Conservation (phyloP, 2,113 vertebrate genomes). For the Psilopsiagon aurifrons region DNA sequence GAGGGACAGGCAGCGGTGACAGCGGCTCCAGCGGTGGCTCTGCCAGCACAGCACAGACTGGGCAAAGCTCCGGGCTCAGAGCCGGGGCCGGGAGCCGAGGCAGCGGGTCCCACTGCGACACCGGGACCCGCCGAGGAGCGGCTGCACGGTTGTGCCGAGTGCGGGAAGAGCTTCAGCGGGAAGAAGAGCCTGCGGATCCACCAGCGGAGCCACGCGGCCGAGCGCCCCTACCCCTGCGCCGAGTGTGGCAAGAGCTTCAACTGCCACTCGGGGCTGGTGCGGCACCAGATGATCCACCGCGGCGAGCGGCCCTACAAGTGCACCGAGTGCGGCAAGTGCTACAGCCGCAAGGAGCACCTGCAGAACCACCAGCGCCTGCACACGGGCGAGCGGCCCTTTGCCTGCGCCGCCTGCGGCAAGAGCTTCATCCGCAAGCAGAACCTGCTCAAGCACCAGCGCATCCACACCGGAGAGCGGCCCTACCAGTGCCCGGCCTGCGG, state of each 20-base stretch:
- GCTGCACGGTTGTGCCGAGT: slow-evolving; percentile 61
- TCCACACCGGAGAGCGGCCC: slow-evolving; percentile 76
- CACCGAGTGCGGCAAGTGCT: slow-evolving; percentile 80
- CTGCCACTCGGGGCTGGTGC: slow-evolving; percentile 78
- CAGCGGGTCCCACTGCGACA: not conserved
- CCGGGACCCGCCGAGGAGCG: not conserved
- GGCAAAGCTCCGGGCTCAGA: slow-evolving; percentile 20
- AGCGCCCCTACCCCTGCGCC: slow-evolving; percentile 68
- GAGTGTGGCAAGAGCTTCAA: slow-evolving; percentile 82
- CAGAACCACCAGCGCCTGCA: slow-evolving; percentile 81
- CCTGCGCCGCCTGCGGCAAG: slow-evolving; percentile 78
- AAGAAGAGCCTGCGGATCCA: slow-evolving; percentile 56
- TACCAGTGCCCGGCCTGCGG: slow-evolving; percentile 69
- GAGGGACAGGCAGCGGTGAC: not conserved
- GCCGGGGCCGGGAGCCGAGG: not conserved
- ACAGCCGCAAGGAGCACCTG: slow-evolving; percentile 80
- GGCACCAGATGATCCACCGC: slow-evolving; percentile 77
- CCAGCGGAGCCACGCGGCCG: slow-evolving; percentile 45
- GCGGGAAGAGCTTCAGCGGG: slow-evolving; percentile 72
- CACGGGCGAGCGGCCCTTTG: slow-evolving; percentile 81
- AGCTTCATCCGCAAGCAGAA: slow-evolving; percentile 72
- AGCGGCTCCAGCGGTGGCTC: fast-evolving
- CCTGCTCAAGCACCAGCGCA: slow-evolving; percentile 78
- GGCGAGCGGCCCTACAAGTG: slow-evolving; percentile 77
- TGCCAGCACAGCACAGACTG: slow-evolving; percentile 42